Conservation (phyloP, 2,888 invertebrate species). For the Glaucopsyche alexis region DNA sequence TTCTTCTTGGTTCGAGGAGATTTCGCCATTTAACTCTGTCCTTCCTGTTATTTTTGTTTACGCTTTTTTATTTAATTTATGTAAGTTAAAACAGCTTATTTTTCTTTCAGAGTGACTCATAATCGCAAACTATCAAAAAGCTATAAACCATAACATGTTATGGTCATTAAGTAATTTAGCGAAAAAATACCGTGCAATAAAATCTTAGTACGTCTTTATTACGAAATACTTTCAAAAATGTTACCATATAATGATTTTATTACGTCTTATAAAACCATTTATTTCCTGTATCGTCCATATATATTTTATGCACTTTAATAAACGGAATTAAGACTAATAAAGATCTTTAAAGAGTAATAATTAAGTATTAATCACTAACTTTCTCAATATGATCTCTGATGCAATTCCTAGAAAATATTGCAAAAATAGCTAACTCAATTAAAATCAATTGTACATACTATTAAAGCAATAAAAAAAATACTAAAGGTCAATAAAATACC, state of each 20-base stretch:
- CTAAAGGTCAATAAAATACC: neutral
- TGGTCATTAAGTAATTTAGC: constrained; percentile 11
- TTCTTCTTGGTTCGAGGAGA: neutral
- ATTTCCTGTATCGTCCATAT: neutral
- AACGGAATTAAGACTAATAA: neutral
- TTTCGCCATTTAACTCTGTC: neutral
- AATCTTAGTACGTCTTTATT: constrained; percentile 11
- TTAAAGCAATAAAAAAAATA: neutral
- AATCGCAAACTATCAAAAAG: neutral
- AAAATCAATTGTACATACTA: neutral
- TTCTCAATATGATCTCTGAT: too few species aligned
- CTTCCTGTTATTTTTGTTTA: neutral
- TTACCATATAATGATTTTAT: constrained; percentile 5
- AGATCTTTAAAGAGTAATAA: neutral
- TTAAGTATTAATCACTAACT: neutral
- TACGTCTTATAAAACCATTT: neutral
- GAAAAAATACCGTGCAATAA: constrained; percentile 3
- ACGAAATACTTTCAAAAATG: constrained; percentile 14
- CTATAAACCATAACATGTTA: constrained; percentile 2
- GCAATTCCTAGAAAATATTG: too few species aligned
- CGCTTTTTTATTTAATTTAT: neutral
- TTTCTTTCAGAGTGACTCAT: neutral
- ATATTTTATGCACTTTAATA: neutral
- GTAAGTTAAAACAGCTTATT: neutral
- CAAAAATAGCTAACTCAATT: too few species aligned